Conservation (phyloP, 1,140 invertebrate genomes). For the Drosophila lowei region DNA sequence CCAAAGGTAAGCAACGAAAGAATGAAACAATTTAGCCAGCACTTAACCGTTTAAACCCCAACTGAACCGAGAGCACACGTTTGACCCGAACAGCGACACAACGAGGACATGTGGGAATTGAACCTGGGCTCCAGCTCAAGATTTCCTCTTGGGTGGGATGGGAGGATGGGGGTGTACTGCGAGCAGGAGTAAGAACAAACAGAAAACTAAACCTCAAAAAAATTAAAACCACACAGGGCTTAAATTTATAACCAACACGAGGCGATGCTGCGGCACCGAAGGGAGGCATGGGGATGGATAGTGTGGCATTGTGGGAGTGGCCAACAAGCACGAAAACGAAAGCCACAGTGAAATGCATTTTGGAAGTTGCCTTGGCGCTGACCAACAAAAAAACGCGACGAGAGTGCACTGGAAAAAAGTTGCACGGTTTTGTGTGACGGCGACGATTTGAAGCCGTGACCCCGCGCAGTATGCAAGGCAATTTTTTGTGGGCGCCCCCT, state of each 20-base stretch:
- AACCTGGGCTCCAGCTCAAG: constrained; percentile 37
- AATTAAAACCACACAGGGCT: constrained; percentile 71
- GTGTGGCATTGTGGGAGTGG: constrained; percentile 57
- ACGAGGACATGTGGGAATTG: constrained; percentile 64
- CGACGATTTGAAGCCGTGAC: constrained; percentile 74
- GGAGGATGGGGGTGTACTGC: neutral
- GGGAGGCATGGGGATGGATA: constrained; percentile 4
- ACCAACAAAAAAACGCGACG: constrained; percentile 23
- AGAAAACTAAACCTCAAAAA: constrained; percentile 32
- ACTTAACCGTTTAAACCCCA: constrained; percentile 78
- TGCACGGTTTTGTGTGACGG: constrained; percentile 54
- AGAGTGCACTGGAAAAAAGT: constrained; percentile 48
- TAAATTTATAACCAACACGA: constrained; percentile 72
- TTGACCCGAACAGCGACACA: constrained; percentile 58
- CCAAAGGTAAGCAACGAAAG: constrained; percentile 62
- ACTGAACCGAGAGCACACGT: constrained; percentile 75
- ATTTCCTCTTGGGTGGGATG: constrained; percentile 26
- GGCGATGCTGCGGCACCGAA: constrained; percentile 41
- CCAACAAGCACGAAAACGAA: constrained; percentile 73
- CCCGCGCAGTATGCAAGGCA: constrained; percentile 50
- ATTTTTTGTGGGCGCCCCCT: constrained; percentile 27
- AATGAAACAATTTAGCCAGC: constrained; percentile 77
- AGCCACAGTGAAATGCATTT: constrained; percentile 77
- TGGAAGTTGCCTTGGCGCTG: constrained; percentile 54
- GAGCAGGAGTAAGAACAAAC: constrained; percentile 34